Conservation (phyloP, 1,140 invertebrate species). For the Macrotrachela quadricornifera region DNA sequence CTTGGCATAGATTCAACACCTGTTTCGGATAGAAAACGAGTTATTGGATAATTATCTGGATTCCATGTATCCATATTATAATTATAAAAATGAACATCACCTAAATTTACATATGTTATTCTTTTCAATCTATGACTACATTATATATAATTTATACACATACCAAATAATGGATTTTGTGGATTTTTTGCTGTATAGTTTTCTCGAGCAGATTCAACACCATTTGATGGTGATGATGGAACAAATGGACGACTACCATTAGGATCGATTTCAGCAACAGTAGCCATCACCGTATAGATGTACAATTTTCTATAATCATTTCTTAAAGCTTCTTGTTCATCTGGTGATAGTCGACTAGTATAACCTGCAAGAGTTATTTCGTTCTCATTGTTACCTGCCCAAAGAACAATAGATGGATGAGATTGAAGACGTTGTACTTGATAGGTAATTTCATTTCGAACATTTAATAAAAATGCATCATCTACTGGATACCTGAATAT, state of each 20-base stretch:
- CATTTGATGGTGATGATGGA: slow-evolving; percentile 77
- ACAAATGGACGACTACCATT: slow-evolving; percentile 47
- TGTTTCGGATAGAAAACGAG: slow-evolving; percentile 83
- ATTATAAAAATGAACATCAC: slow-evolving; percentile 70
- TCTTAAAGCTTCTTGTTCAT: slow-evolving; percentile 26
- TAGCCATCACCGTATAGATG: slow-evolving; percentile 46
- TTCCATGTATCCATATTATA: slow-evolving; percentile 61
- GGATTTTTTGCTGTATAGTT: slow-evolving; percentile 56
- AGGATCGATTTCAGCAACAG: slow-evolving; percentile 41
- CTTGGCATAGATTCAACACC: slow-evolving; percentile 72
- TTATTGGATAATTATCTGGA: slow-evolving; percentile 46
- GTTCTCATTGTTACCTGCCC: slow-evolving; percentile 91
- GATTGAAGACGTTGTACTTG: slow-evolving; percentile 52
- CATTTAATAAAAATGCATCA: slow-evolving; percentile 45
- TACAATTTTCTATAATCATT: slow-evolving; percentile 69
- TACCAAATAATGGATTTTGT: slow-evolving; percentile 56
- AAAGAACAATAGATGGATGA: slow-evolving; percentile 65
- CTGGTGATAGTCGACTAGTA: too few relatives aligned
- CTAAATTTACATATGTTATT: slow-evolving; percentile 6
- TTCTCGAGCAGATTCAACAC: slow-evolving; percentile 43
- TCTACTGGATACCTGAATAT: slow-evolving; percentile 64
- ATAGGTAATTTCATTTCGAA: slow-evolving; percentile 46
- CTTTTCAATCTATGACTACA: neutral
- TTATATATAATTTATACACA: slow-evolving; percentile 35
- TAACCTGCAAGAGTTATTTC: slow-evolving; percentile 66